phyloP scores from a whole-genome alignment of 2,113 vertebrate species.

The Thinocorus orbignyianus region DNA sequence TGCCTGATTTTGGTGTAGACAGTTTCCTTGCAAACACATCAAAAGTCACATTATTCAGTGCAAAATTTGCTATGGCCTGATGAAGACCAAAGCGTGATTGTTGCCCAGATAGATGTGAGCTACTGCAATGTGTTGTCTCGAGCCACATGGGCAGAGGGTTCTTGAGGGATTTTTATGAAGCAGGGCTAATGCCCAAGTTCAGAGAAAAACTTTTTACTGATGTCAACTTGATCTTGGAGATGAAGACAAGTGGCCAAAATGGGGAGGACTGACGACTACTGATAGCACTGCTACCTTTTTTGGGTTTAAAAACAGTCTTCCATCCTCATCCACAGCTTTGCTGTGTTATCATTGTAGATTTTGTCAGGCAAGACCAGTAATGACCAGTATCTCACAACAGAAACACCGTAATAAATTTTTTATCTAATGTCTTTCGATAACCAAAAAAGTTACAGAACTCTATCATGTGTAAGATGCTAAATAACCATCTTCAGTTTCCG shows the following conservation, averaged over 20 bases:
- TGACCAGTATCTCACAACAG: background rate
- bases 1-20: background rate
- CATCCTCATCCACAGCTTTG: background rate
- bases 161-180: background rate
- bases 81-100: background rate
- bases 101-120: background rate
- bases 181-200: background rate
- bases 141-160: background rate
- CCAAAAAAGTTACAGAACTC: background rate
- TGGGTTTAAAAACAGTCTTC: background rate
- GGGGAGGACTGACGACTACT: background rate
- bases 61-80: background rate
- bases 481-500: background rate
- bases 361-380: background rate
- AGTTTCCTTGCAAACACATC: background rate
- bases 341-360: background rate
- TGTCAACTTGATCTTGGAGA: background rate
- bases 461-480: background rate
- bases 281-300: background rate
- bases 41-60: slow-evolving; percentile 34
- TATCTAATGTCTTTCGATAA: background rate
- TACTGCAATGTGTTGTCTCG: background rate
- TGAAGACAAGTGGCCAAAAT: background rate
- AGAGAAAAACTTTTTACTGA: background rate
- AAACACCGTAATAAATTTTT: background rate